Base-by-base conservation (phyloP, 64 coral and sea anemone species). In the Actinia tenebrosa region DNA sequence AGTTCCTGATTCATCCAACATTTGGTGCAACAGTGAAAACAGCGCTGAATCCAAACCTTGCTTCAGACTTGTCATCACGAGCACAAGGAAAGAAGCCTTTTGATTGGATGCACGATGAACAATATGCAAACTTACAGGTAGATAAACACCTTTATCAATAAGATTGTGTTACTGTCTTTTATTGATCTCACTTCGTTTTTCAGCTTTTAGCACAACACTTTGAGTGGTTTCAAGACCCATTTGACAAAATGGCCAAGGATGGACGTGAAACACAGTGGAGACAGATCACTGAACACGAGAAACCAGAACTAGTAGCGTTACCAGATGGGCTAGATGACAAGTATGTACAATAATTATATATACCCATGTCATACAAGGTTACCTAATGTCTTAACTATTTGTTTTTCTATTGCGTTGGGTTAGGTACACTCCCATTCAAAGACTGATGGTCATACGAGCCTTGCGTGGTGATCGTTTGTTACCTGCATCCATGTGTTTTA, bases 161-260 rank as follows among this genome's bases (percentile, higher is more conserved):
- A 11, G 1, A 58, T 16, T 14, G 10, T 58, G 10, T 58, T 58
- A 10, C 56, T 58, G 2, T 58, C 10, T 84, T 7, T 26, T 59
- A 59, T 50, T 84, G 50, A 11, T 59, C 4, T 42, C 4, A n/a
- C 6, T 45, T 22, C 19, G 7, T 81, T 17, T 61, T 75, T 77
- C 60, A 99, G 97, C 53, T 99, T 46, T 81, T 99, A 61, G 90
- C 93, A 14, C 85, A 88, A 72, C 89, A 92, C 79, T 99, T 95
- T 50, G 97, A 99, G 37, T 99, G 97, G 97, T 99, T 99, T 63
- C 97, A 99, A 44, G 97, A 99, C 23, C 80, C 97, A 23, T 99
- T 99, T 89, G 97, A 99, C 19, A 99, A 99, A 80, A 95, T 99
- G 97, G 58, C 90, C 2, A 95, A 93, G 75, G 97, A 99, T 80